Percentiles rank a stretch among this genome's conserved stretches.
Evolutionary conservation across 1,140 invertebrate genomes (phyloP).

Genomic region (Pararge aegeria): DNA sequence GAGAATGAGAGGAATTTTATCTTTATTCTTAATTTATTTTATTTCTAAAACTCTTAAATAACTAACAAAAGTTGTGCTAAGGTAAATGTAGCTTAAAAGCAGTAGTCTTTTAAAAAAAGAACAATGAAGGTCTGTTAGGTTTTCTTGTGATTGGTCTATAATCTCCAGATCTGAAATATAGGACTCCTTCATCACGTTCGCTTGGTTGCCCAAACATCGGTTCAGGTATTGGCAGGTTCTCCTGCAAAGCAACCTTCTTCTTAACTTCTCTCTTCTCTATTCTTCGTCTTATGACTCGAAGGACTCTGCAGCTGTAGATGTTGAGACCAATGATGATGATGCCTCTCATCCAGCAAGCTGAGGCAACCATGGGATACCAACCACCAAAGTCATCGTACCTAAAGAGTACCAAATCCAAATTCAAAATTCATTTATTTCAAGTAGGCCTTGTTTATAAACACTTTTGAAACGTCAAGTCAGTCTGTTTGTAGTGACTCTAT

Average conservation of each 20-base stretch:
- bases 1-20: conserved; percentile 6
- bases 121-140: conserved; percentile 16
- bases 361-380: conserved; percentile 54
- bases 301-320: conserved; percentile 45
- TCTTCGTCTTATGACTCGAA: conserved; percentile 33
- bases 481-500: no score
- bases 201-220: conserved; percentile 18
- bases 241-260: conserved; percentile 30
- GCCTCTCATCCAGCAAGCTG: conserved; percentile 53
- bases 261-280: conserved; percentile 47
- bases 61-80: not conserved
- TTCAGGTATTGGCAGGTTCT: conserved; percentile 49
- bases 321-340: conserved; percentile 45
- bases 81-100: no score
- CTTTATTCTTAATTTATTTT: conserved; percentile 4
- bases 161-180: conserved; percentile 51
- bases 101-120: not conserved
- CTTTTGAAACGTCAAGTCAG: no score
- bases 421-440: no score
- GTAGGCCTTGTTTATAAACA: no score
- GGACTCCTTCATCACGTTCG: conserved; percentile 31
- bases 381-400: conserved; percentile 54
- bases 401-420: not conserved
- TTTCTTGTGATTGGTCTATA: conserved; percentile 31
- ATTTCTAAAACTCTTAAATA: not conserved